phyloP scores from a whole-genome alignment of 2,888 invertebrate species.

The Eurois occulta region DNA sequence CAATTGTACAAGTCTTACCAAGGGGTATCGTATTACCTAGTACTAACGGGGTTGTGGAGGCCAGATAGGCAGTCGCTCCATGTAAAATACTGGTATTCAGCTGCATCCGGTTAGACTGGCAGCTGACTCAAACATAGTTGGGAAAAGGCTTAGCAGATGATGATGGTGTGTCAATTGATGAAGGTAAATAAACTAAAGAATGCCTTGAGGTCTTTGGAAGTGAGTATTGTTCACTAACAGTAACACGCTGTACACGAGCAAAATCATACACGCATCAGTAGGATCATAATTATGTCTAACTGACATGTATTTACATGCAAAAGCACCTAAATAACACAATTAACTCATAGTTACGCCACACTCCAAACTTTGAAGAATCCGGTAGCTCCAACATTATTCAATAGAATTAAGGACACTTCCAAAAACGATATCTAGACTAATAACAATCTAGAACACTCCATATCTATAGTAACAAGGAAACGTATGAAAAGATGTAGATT shows the following conservation, averaged over 20 bases:
- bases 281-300: background rate
- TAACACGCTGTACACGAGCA: too few species aligned
- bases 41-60: too few species aligned
- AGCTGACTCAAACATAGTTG: too few species aligned
- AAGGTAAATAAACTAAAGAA: background rate
- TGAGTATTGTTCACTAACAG: background rate
- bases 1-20: too few species aligned
- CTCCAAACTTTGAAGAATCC: constrained; percentile 22
- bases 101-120: too few species aligned
- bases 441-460: constrained; percentile 55
- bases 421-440: constrained; percentile 32
- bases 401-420: constrained; percentile 35
- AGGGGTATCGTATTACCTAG: too few species aligned
- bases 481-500: constrained; percentile 62
- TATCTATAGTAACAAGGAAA: constrained; percentile 64
- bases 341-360: constrained; percentile 19
- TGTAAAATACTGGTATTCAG: too few species aligned
- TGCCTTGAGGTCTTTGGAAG: background rate
- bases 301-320: background rate
- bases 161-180: background rate
- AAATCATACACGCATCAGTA: background rate
- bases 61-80: too few species aligned
- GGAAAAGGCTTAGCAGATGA: too few species aligned
- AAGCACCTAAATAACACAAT: background rate
- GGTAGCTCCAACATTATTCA: constrained; percentile 19